Evolutionary conservation across 2,888 invertebrate genomes (phyloP).

Genomic region (Orchesellides sinensis): DNA sequence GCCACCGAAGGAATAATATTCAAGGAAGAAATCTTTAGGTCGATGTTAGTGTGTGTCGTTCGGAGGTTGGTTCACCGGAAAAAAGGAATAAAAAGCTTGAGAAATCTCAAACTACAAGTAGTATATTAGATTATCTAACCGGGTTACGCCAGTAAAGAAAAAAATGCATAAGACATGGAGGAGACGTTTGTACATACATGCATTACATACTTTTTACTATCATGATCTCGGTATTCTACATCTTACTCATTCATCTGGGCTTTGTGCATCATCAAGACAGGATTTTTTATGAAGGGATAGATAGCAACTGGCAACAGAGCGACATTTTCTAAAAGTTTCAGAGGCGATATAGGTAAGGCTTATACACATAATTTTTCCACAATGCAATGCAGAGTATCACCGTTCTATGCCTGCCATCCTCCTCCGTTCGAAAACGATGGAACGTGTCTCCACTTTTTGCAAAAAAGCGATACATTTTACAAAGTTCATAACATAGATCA

Average conservation of each 20-base stretch:
- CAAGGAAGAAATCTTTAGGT: slow-evolving; percentile 59
- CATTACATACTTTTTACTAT: not conserved
- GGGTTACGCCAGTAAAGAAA: slow-evolving; percentile 47
- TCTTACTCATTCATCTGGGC: slow-evolving; percentile 57
- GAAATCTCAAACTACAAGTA: slow-evolving; percentile 10
- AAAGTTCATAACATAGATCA: not conserved
- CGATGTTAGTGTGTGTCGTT: slow-evolving; percentile 52
- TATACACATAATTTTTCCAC: not conserved
- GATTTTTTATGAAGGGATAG: slow-evolving; percentile 1
- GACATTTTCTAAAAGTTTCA: too few species aligned
- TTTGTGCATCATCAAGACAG: slow-evolving; percentile 25
- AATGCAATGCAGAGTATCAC: too few species aligned
- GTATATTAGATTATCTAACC: slow-evolving; percentile 62
- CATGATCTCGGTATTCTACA: slow-evolving; percentile 20
- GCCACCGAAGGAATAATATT: slow-evolving; percentile 62
- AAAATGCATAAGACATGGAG: slow-evolving; percentile 45
- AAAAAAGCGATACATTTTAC: slow-evolving; percentile 1
- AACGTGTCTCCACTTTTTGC: slow-evolving; percentile 30
- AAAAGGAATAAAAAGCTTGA: slow-evolving; percentile 25
- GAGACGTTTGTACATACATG: not conserved
- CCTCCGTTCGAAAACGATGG: slow-evolving; percentile 36
- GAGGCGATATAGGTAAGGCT: slow-evolving; percentile 14
- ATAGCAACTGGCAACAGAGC: too few species aligned
- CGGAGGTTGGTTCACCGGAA: slow-evolving; percentile 64
- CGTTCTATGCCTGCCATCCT: too few species aligned